Conservation (phyloP, 1,140 invertebrate species). For the Psix sp. region DNA sequence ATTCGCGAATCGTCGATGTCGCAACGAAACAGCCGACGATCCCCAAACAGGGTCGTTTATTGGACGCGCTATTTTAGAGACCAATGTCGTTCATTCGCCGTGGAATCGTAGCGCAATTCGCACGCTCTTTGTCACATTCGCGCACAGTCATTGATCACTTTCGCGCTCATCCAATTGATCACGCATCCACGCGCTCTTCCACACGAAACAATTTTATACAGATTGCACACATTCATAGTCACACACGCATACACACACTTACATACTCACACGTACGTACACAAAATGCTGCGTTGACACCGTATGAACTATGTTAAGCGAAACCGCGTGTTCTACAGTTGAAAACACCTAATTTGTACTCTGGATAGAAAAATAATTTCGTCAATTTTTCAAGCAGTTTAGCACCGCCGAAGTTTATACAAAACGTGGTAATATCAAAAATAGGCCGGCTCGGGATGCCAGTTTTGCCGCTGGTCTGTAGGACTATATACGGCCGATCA, state of each 20-base stretch:
- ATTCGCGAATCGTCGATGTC: too few relatives aligned
- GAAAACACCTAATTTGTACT: slow-evolving; percentile 30
- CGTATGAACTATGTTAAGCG: slow-evolving; percentile 25
- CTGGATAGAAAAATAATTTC: slow-evolving; percentile 3
- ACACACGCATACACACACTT: slow-evolving; percentile 23
- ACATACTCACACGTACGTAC: slow-evolving; percentile 19
- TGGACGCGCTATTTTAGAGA: slow-evolving; percentile 14
- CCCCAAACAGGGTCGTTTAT: slow-evolving; percentile 25
- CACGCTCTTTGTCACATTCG: slow-evolving; percentile 46
- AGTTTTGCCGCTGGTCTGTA: too few relatives aligned
- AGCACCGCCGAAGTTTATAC: background rate
- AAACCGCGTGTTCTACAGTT: slow-evolving; percentile 2
- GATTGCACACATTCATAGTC: too few relatives aligned
- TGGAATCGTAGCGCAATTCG: slow-evolving; percentile 23
- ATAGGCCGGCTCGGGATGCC: slow-evolving; percentile 8
- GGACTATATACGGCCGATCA: too few relatives aligned
- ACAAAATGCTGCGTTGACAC: slow-evolving; percentile 50
- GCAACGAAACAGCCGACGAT: too few relatives aligned
- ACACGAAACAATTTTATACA: too few relatives aligned
- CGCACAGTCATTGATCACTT: slow-evolving; percentile 49
- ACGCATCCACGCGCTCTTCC: too few relatives aligned
- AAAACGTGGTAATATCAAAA: slow-evolving; percentile 24
- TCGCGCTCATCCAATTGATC: slow-evolving; percentile 39
- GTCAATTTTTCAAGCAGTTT: slow-evolving; percentile 1
- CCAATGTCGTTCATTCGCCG: slow-evolving; percentile 5